Base-by-base conservation (phyloP, 2,888 invertebrate species). In the Liopterus haemorrhoidalis region DNA sequence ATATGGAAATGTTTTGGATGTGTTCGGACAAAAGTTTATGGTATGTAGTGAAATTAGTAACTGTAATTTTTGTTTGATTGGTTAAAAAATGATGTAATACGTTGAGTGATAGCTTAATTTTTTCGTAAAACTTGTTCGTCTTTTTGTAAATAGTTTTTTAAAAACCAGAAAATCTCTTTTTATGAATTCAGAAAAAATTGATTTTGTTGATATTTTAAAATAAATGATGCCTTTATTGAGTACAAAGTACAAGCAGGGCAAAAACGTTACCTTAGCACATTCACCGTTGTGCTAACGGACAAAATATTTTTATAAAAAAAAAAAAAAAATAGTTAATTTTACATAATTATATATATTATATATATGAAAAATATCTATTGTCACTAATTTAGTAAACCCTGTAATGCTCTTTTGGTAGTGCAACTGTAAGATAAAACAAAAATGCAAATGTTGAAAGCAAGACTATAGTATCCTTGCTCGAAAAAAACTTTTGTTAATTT, bases 141-240 rank as follows among this genome's bases (percentile, higher is more conserved):
- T 42, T 36, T 36, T 27, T 45, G 45, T 45, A 45, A 38, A 45
- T 45, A 45, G 45, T 19, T 42, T 42, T 42, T 42, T 36, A 42
- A 42, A 20, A 42, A n/a, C n/a, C 20, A 36, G 42, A 42, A 28
- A 42, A 39, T 45, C 45, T 45, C 45, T 39, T 42, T 42, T 35
- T n/a, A n/a, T n/a, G n/a, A n/a, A 35, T 42, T 42, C 19, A 22
- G 14, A 12, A 21, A 42, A 27, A n/a, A n/a, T n/a, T n/a, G 19
- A 22, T 27, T 42, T 63, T 63, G 63, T 66, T 64, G 65, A 64
- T 61, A 65, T 61, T 64, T 45, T 33, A 31, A 39, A 32, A 21
- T 32, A 39, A 45, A 45, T 32, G 66, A 67, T 68, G 68, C 68
- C 69, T 69, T 69, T 63, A 68, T 57, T 64, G 66, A 68, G 67